These are phyloP conservation scores for Drosophila arizonae DNA, from an alignment of 1,140 invertebrate genomes.

Conservation along the genomic window DNA sequence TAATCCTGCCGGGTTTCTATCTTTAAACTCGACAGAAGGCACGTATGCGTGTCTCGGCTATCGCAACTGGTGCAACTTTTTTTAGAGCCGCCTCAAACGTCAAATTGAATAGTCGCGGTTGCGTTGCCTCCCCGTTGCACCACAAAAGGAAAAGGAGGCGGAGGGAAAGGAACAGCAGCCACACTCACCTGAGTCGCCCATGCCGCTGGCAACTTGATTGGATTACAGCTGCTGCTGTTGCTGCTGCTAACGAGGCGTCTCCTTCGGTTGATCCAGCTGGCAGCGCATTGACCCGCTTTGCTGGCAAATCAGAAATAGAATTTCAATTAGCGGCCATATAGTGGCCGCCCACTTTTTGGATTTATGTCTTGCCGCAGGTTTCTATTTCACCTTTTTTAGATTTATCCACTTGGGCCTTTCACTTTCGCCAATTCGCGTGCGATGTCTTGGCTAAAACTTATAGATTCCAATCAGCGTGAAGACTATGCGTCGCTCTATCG, in stretches of 20 bases:
- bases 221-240: conserved; percentile 10
- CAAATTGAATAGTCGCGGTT: conserved; percentile 79
- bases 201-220: conserved; percentile 24
- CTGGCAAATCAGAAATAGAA: conserved; percentile 66
- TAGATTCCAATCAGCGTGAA: conserved; percentile 61
- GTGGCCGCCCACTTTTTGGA: conserved; percentile 18
- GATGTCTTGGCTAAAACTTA: conserved; percentile 50
- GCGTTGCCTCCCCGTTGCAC: conserved; percentile 36
- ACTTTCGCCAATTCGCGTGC: conserved; percentile 70
- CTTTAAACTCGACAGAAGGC: conserved; percentile 58
- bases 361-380: conserved; percentile 16
- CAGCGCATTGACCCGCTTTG: conserved; percentile 51
- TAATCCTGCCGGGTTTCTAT: conserved; percentile 56
- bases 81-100: conserved; percentile 55
- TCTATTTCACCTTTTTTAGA: not conserved
- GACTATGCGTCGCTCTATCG: conserved; percentile 45
- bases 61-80: conserved; percentile 52
- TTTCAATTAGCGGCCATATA: conserved; percentile 61
- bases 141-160: not conserved
- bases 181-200: conserved; percentile 71
- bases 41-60: conserved; percentile 65
- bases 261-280: conserved; percentile 36
- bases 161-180: not conserved
- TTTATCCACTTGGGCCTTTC: conserved; percentile 51
- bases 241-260: conserved; percentile 28